phyloP scores from a whole-genome alignment of 2,113 vertebrate species.

The Rostratula benghalensis region DNA sequence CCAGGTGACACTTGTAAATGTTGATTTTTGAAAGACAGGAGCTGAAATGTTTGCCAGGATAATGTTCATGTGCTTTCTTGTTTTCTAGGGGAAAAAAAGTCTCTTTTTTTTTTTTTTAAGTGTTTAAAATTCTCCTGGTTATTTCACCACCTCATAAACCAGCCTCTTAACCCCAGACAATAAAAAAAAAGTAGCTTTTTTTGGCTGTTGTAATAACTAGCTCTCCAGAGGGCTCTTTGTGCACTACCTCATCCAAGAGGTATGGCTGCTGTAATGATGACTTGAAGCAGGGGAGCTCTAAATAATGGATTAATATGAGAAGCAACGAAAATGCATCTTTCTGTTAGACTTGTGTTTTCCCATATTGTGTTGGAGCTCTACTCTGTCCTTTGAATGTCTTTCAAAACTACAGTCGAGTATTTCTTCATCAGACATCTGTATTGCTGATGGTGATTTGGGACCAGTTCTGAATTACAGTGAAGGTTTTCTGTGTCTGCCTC shows the following conservation, averaged over 20 bases:
- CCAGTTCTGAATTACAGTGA: background rate
- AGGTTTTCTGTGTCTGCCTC: background rate
- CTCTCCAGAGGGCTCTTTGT: conserved; percentile 19
- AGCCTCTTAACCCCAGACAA: conserved; percentile 27
- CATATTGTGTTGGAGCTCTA: background rate
- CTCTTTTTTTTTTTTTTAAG: background rate
- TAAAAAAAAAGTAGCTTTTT: conserved; percentile 52
- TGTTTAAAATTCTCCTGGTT: conserved; percentile 23
- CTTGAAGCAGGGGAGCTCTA: conserved; percentile 46
- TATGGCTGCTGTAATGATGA: conserved; percentile 8
- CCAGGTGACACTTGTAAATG: accelerated
- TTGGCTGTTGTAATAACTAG: background rate
- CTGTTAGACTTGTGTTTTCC: background rate
- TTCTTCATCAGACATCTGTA: background rate
- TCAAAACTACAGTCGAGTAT: background rate
- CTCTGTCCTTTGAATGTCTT: background rate
- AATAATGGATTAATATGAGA: conserved; percentile 62
- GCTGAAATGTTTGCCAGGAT: background rate
- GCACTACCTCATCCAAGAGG: conserved; percentile 36
- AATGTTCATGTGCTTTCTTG: background rate
- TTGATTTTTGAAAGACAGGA: background rate
- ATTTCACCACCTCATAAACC: conserved; percentile 50
- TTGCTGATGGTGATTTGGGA: background rate
- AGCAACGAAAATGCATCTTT: conserved; percentile 29
- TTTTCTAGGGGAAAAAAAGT: background rate